These are phyloP conservation scores for Myotis planiceps DNA, from an alignment of 2,797 vertebrate species.

Conservation along the genomic window DNA sequence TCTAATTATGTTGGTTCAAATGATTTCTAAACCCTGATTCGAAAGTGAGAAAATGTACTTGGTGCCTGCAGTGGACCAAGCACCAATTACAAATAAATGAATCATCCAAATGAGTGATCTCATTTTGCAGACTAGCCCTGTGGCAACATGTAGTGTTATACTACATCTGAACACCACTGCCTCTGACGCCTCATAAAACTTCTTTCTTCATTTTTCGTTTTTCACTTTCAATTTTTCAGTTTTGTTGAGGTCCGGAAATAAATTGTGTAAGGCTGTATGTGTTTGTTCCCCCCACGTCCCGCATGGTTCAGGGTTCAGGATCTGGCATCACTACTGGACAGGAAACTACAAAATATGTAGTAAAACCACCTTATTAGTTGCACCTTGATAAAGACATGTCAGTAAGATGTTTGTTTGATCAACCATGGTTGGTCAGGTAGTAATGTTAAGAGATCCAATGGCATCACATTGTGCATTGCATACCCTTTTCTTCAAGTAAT, in stretches of 20 bases:
- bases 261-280: background rate
- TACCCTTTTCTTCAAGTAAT: no score
- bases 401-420: no score
- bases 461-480: no score
- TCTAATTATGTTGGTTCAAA: background rate
- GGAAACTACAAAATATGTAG: no score
- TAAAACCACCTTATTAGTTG: no score
- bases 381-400: no score
- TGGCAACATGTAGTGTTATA: background rate
- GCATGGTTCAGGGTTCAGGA: no score
- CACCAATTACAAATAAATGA: background rate
- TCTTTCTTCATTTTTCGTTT: background rate
- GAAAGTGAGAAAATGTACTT: background rate
- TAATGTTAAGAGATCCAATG: no score
- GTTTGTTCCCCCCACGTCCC: no score
- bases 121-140: background rate
- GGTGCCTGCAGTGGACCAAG: background rate
- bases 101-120: background rate
- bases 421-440: no score
- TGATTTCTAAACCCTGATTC: conserved; percentile 5
- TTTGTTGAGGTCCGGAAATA: background rate
- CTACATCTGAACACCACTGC: background rate
- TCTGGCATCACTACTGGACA: no score
- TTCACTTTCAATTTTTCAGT: background rate
- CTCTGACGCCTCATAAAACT: background rate